These are phyloP conservation scores for Microtus oregoni DNA, from an alignment of 2,113 vertebrate genomes.

Conservation along the genomic window DNA sequence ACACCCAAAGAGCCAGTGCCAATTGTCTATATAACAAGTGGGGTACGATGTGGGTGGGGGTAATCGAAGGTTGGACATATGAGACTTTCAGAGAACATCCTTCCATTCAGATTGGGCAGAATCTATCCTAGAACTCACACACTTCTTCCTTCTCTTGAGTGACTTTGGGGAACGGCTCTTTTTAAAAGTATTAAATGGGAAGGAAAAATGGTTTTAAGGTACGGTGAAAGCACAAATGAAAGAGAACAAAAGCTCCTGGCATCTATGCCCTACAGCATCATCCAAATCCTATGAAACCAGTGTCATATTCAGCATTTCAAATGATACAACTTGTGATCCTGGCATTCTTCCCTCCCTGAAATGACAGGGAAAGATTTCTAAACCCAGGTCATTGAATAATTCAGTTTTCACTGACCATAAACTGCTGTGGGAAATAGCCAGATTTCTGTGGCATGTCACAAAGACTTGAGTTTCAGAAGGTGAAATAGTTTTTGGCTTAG, in stretches of 20 bases:
- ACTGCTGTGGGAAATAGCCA: constrained; percentile 42
- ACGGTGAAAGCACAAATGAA: constrained; percentile 60
- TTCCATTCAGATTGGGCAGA: neutral
- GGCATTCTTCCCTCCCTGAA: constrained; percentile 35
- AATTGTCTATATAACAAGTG: constrained; percentile 63
- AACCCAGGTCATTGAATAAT: constrained; percentile 44
- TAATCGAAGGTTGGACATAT: constrained; percentile 38
- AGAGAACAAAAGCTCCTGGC: constrained; percentile 53
- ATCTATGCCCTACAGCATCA: constrained; percentile 14
- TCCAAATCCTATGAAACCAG: constrained; percentile 29
- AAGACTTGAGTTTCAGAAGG: constrained; percentile 57
- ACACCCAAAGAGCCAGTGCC: constrained; percentile 4
- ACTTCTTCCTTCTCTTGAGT: constrained; percentile 49
- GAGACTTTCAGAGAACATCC: constrained; percentile 21
- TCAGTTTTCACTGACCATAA: constrained; percentile 51
- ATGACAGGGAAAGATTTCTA: neutral
- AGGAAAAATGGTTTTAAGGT: constrained; percentile 63
- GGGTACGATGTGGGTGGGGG: neutral
- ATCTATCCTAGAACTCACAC: neutral
- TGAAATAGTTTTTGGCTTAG: neutral
- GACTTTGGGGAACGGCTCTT: constrained; percentile 67
- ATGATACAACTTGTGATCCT: constrained; percentile 44
- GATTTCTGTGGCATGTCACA: constrained; percentile 51
- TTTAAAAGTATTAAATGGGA: constrained; percentile 51
- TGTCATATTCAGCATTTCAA: constrained; percentile 24